Percentiles rank a stretch among this genome's conserved stretches.
Evolutionary conservation across 2,888 invertebrate genomes (phyloP).

Genomic region (Lochmaea capreae): DNA sequence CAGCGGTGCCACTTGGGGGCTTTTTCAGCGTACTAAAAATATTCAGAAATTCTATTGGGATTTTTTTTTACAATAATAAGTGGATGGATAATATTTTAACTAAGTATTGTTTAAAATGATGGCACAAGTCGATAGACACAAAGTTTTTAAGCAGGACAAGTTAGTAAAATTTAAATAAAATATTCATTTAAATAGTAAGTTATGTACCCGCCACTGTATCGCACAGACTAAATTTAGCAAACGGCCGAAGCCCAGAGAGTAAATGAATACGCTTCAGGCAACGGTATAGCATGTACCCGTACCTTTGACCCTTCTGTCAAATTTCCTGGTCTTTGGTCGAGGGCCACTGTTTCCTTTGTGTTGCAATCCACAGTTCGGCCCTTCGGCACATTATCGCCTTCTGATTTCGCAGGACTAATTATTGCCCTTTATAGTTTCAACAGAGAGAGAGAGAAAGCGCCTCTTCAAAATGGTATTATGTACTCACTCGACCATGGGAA

Average conservation of each 20-base stretch:
- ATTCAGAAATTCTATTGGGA: not conserved
- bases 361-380: slow-evolving; percentile 55
- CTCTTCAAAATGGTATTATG: slow-evolving; percentile 24
- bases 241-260: slow-evolving; percentile 45
- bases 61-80: too few relatives aligned
- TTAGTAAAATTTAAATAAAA: too few relatives aligned
- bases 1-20: slow-evolving; percentile 9
- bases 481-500: slow-evolving; percentile 33
- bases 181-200: too few relatives aligned
- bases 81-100: too few relatives aligned
- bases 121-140: too few relatives aligned
- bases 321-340: slow-evolving; percentile 63
- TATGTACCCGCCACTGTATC: slow-evolving; percentile 6
- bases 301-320: slow-evolving; percentile 64
- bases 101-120: too few relatives aligned
- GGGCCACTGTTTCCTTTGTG: slow-evolving; percentile 62
- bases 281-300: slow-evolving; percentile 43
- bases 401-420: slow-evolving; percentile 59
- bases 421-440: slow-evolving; percentile 49
- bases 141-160: not conserved
- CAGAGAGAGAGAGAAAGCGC: slow-evolving; percentile 14
- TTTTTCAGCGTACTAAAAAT: not conserved
- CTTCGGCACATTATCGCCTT: slow-evolving; percentile 58
- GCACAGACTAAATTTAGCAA: slow-evolving; percentile 27
- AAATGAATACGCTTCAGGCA: slow-evolving; percentile 55